Conservation (phyloP, 1,140 invertebrate genomes). For the Dendrolimus kikuchii region DNA sequence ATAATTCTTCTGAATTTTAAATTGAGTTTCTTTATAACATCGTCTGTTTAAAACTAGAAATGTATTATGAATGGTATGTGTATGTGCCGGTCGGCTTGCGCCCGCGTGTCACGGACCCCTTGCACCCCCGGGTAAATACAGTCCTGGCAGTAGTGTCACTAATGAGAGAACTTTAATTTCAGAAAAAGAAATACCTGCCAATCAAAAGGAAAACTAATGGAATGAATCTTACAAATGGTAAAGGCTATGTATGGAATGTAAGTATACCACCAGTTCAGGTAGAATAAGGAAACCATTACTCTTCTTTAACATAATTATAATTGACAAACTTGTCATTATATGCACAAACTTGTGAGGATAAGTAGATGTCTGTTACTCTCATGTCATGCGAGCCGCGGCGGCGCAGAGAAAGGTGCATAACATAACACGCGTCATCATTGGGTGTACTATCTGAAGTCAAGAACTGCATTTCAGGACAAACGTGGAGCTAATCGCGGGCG, state of each 20-base stretch:
- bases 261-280: conserved; percentile 5
- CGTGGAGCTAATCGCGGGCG: no score
- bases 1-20: no score
- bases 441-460: neutral
- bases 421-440: neutral
- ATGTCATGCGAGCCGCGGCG: neutral
- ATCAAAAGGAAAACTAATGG: conserved; percentile 12
- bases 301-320: neutral
- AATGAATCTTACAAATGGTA: conserved; percentile 10
- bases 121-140: conserved; percentile 18
- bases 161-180: conserved; percentile 7
- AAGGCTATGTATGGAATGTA: conserved; percentile 18
- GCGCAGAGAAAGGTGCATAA: conserved; percentile 5
- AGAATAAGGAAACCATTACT: no score
- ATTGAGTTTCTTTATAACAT: no score
- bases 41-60: no score
- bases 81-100: no score
- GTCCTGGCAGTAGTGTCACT: conserved; percentile 7
- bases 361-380: no score
- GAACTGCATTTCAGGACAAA: no score
- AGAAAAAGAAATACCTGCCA: neutral
- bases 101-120: no score
- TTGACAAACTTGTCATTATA: no score
- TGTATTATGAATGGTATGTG: no score
- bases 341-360: no score